A percentile compares a stretch with the other conserved stretches of the same genome.
Conservation (phyloP, 2,113 vertebrate genomes). For the Saccopteryx bilineata region DNA sequence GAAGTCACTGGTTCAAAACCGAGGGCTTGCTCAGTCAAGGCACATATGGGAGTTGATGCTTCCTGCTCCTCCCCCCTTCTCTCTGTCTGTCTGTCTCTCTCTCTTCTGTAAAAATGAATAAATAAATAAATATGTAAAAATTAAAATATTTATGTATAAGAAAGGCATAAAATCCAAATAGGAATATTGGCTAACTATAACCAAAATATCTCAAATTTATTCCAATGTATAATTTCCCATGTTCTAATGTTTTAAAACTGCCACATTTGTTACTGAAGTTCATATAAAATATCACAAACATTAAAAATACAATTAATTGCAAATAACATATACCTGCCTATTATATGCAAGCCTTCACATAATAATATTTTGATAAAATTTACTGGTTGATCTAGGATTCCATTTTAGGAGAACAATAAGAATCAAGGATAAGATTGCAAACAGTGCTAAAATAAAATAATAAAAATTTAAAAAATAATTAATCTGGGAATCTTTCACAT, state of each 20-base stretch:
- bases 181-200: background rate
- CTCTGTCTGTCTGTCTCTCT: too few relatives aligned
- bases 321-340: background rate
- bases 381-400: background rate
- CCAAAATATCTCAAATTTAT: background rate
- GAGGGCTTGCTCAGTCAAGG: too few relatives aligned
- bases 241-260: background rate
- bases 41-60: too few relatives aligned
- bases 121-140: too few relatives aligned
- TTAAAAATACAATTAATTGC: background rate
- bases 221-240: background rate
- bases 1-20: too few relatives aligned
- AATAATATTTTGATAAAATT: conserved; percentile 18
- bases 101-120: too few relatives aligned
- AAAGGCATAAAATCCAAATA: background rate
- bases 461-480: background rate
- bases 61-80: too few relatives aligned
- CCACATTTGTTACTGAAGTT: background rate
- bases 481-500: conserved; percentile 7
- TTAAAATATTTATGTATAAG: too few relatives aligned
- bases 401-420: background rate
- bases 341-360: background rate
- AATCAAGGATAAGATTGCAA: background rate
- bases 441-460: background rate
- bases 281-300: background rate